phyloP scores from a whole-genome alignment of 2,797 vertebrate species.

The Gymnothorax javanicus region DNA sequence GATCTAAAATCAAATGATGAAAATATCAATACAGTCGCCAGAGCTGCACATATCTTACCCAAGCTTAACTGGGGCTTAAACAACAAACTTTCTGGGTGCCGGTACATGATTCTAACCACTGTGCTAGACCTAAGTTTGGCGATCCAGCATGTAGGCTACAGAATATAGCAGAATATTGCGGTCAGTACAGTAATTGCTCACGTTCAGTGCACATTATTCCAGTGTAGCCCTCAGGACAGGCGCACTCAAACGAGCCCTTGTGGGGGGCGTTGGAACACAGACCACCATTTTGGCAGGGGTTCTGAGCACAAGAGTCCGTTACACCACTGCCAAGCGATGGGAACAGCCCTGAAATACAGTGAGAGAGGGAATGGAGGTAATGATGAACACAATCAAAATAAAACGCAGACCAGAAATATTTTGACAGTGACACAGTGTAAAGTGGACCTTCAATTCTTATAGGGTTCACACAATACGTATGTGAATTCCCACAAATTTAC shows the following conservation, averaged over 20 bases:
- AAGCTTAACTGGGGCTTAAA: too few species aligned
- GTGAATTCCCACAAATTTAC: too few species aligned
- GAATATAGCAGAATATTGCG: background rate
- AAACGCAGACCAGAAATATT: too few species aligned
- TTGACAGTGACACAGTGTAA: background rate
- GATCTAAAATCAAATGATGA: too few species aligned
- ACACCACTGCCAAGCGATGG: slow-evolving; percentile 3
- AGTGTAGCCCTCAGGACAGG: slow-evolving; percentile 75
- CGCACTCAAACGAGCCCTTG: slow-evolving; percentile 69
- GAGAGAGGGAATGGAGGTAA: background rate
- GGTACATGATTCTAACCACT: too few species aligned
- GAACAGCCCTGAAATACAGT: slow-evolving; percentile 34
- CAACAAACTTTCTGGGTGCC: too few species aligned
- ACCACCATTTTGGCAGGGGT: slow-evolving; percentile 83
- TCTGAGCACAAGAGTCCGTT: slow-evolving; percentile 67
- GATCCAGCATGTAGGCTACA: too few species aligned
- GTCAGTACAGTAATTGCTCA: slow-evolving; percentile 63
- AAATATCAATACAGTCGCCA: too few species aligned
- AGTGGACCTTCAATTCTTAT: background rate
- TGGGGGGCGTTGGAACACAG: slow-evolving; percentile 64
- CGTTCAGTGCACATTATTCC: slow-evolving; percentile 80
- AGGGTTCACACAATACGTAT: background rate
- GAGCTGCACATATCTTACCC: too few species aligned
- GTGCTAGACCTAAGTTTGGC: too few species aligned
- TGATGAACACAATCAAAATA: background rate